These are phyloP conservation scores for Lipophrys pholis DNA, from an alignment of 2,113 vertebrate species.

Conservation along the genomic window DNA sequence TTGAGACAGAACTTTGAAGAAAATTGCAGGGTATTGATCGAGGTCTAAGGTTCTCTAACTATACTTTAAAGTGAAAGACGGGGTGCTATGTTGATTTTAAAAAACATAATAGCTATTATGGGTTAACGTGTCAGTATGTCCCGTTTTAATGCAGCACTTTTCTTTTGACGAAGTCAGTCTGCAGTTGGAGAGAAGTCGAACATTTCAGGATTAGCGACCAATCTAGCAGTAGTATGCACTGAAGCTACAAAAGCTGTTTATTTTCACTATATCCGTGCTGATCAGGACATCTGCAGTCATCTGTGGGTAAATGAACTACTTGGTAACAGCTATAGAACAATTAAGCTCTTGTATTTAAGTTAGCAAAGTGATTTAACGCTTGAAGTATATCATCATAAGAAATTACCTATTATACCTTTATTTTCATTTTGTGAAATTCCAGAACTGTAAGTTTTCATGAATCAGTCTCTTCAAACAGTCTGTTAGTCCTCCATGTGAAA, in stretches of 20 bases:
- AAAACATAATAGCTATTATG: not conserved
- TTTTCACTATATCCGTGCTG: not conserved
- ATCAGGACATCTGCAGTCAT: not conserved
- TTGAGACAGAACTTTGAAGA: conserved; percentile 8
- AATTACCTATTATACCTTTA: too few relatives aligned
- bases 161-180: not conserved
- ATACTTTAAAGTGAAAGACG: not conserved
- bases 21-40: not conserved
- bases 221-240: not conserved
- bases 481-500: too few relatives aligned
- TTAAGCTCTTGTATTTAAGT: not conserved
- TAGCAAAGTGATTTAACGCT: not conserved
- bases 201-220: not conserved
- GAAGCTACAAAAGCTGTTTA: not conserved
- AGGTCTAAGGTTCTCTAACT: not conserved
- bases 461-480: too few relatives aligned
- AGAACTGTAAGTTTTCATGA: too few relatives aligned
- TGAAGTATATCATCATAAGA: not conserved
- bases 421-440: too few relatives aligned
- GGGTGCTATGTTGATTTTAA: not conserved
- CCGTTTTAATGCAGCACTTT: not conserved
- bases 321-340: not conserved
- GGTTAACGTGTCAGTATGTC: not conserved
- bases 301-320: not conserved
- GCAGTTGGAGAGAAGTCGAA: not conserved